phyloP scores from a whole-genome alignment of 2,113 vertebrate genomes.

The Castor canadensis region DNA sequence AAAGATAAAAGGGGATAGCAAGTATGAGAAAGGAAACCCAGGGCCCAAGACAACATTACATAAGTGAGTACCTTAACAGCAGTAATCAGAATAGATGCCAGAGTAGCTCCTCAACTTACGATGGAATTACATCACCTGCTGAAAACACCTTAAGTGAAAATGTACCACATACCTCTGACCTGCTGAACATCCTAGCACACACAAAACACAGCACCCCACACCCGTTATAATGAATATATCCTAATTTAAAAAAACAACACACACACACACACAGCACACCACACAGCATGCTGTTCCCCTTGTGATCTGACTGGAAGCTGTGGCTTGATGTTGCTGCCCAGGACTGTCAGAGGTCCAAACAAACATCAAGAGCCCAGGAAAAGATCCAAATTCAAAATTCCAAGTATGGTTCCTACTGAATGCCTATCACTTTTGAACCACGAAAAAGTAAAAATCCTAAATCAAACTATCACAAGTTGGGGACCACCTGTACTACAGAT shows the following conservation, averaged over 20 bases:
- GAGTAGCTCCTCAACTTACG: background rate
- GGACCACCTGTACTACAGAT: background rate
- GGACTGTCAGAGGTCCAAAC: background rate
- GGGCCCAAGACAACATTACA: background rate
- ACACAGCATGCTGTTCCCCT: background rate
- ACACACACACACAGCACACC: background rate
- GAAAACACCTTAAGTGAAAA: no score
- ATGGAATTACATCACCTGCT: background rate
- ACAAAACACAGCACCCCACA: no score
- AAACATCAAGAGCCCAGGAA: no score
- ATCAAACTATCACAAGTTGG: background rate
- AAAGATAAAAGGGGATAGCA: background rate
- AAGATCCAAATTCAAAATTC: background rate
- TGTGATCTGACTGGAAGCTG: background rate
- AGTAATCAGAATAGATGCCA: no score
- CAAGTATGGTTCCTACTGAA: background rate
- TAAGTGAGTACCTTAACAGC: background rate
- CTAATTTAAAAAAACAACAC: no score
- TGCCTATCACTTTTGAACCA: background rate
- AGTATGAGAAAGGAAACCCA: background rate
- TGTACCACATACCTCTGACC: no score
- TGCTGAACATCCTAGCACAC: no score
- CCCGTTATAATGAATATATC: no score
- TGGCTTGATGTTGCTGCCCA: background rate
- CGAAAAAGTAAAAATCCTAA: background rate